A percentile compares a stretch with the other conserved stretches of the same genome.
Evolutionary conservation across 2,113 vertebrate genomes (phyloP).

Genomic region (Myotis yumanensis): DNA sequence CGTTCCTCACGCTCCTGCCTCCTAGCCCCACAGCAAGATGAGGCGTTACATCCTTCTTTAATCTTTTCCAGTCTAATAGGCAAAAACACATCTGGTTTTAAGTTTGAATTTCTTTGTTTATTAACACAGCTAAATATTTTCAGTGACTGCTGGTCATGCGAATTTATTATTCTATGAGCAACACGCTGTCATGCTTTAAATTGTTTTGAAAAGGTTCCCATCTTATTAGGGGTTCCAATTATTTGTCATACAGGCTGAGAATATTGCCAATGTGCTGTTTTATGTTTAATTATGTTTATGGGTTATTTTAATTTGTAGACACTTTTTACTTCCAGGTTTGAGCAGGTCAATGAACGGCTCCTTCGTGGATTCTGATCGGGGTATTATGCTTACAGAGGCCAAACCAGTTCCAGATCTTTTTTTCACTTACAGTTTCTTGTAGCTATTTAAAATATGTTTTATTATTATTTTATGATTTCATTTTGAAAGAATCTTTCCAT

Average conservation of each 20-base stretch:
- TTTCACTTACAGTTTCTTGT: not conserved
- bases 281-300: not conserved
- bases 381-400: not conserved
- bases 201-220: not conserved
- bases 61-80: not conserved
- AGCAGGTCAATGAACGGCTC: not conserved
- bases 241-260: not conserved
- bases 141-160: not conserved
- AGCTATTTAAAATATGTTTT: not conserved
- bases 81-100: not conserved
- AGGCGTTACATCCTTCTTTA: accelerated
- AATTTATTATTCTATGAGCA: not conserved
- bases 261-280: not conserved
- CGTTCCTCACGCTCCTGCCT: accelerated
- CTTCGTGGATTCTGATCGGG: not conserved
- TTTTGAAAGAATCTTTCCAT: not conserved
- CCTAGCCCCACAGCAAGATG: not conserved
- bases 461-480: not conserved
- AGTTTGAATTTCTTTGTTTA: not conserved
- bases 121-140: not conserved
- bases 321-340: not conserved
- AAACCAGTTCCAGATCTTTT: not conserved
- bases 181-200: not conserved
- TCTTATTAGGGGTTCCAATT: not conserved
- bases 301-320: not conserved